Evolutionary conservation across 2,797 vertebrate genomes (phyloP).

Genomic region (Scolopax rusticola): DNA sequence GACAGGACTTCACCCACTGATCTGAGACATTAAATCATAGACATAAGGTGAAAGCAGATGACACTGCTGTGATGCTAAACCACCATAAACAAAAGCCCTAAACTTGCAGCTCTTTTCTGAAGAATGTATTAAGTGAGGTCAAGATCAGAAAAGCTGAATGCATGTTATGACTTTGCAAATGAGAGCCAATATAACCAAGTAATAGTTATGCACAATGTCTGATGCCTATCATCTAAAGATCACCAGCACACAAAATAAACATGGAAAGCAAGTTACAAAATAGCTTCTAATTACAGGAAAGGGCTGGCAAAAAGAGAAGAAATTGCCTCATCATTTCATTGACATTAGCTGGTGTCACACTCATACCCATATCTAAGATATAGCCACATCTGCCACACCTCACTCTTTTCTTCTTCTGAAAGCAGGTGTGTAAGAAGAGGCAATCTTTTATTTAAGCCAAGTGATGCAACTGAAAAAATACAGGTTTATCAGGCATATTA

Average conservation of each 20-base stretch:
- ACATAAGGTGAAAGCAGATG: not conserved
- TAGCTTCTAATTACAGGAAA: not conserved
- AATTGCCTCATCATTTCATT: not conserved
- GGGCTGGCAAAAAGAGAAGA: not conserved
- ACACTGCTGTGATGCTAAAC: not conserved
- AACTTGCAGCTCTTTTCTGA: not conserved
- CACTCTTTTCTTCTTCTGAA: not conserved
- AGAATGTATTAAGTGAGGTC: not conserved
- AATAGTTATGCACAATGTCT: not conserved
- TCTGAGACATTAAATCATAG: not conserved
- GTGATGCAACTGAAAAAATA: not conserved
- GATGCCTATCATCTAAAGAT: not conserved
- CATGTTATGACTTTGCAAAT: not conserved
- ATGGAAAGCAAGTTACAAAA: not conserved
- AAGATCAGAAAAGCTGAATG: not conserved
- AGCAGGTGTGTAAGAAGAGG: not conserved
- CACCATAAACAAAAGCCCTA: not conserved
- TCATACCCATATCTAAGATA: not conserved
- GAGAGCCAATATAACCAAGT: not conserved
- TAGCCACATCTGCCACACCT: not conserved
- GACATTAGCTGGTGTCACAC: not conserved
- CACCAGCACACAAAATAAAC: not conserved
- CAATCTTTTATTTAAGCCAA: not conserved
- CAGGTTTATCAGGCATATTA: not conserved
- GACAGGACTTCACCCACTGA: not conserved